These are phyloP conservation scores for Halictus quadricinctus DNA, from an alignment of 2,888 invertebrate species.

Conservation along the genomic window DNA sequence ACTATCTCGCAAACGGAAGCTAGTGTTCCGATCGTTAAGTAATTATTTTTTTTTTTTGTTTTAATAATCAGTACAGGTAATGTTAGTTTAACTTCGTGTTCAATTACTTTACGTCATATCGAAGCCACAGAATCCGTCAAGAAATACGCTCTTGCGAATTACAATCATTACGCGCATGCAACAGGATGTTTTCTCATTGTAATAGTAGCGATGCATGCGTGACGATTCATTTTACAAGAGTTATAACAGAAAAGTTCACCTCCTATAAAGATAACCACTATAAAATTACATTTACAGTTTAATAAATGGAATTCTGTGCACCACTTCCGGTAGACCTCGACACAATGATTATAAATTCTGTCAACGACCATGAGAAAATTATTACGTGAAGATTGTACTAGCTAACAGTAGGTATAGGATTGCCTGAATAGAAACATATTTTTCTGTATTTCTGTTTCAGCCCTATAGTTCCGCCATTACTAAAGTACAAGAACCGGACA, in stretches of 20 bases:
- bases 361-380: neutral
- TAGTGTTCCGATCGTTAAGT: no score
- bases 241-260: no score
- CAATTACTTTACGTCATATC: no score
- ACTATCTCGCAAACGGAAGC: no score
- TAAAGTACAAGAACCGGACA: slow-evolving; percentile 55
- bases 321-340: neutral
- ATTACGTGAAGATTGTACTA: neutral
- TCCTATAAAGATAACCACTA: neutral
- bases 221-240: neutral
- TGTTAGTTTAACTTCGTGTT: no score
- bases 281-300: neutral
- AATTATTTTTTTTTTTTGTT: no score
- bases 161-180: neutral
- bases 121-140: no score
- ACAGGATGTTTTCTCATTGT: neutral
- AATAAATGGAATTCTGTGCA: neutral
- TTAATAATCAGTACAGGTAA: neutral
- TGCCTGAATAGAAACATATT: neutral
- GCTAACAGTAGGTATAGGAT: neutral
- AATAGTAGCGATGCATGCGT: neutral
- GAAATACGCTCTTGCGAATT: neutral
- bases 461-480: slow-evolving; percentile 21
- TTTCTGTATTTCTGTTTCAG: slow-evolving; percentile 23
- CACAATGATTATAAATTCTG: neutral